phyloP scores from a whole-genome alignment of 2,888 invertebrate genomes.

The Diogma glabrata region DNA sequence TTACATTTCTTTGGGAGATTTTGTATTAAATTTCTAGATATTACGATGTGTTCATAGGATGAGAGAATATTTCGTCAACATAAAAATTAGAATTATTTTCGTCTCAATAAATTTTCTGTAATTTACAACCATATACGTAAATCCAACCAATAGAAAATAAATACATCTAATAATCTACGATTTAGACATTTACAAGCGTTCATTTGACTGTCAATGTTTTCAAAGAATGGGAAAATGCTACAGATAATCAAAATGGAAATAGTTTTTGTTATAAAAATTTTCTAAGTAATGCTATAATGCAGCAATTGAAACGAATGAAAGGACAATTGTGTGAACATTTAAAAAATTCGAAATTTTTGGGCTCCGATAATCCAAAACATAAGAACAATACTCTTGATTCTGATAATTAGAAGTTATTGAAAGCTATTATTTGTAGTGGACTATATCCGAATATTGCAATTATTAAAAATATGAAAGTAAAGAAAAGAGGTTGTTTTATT shows the following conservation, averaged over 20 bases:
- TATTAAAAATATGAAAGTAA: conserved; percentile 19
- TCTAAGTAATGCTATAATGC: conserved; percentile 50
- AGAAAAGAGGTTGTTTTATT: neutral
- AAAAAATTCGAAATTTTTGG: conserved; percentile 61
- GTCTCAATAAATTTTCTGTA: no score
- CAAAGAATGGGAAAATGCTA: conserved; percentile 43
- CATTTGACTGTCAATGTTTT: conserved; percentile 67
- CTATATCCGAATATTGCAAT: conserved; percentile 80
- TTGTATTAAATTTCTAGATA: no score
- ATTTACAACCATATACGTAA: no score
- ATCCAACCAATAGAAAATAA: no score
- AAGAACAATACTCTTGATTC: conserved; percentile 59
- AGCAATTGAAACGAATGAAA: conserved; percentile 67
- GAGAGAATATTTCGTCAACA: no score
- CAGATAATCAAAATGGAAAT: conserved; percentile 27
- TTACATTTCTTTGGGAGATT: no score
- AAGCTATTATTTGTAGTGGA: conserved; percentile 76
- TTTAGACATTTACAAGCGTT: no score
- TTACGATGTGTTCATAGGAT: no score
- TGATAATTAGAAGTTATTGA: conserved; percentile 61
- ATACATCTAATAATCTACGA: no score
- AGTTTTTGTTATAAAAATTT: conserved; percentile 64
- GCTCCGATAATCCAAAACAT: conserved; percentile 42
- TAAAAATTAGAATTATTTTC: no score
- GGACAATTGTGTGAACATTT: conserved; percentile 64